Evolutionary conservation across 2,888 invertebrate species (phyloP), one percentile per base, ranked within the genome.

Genomic region (Thumatha senex): DNA sequence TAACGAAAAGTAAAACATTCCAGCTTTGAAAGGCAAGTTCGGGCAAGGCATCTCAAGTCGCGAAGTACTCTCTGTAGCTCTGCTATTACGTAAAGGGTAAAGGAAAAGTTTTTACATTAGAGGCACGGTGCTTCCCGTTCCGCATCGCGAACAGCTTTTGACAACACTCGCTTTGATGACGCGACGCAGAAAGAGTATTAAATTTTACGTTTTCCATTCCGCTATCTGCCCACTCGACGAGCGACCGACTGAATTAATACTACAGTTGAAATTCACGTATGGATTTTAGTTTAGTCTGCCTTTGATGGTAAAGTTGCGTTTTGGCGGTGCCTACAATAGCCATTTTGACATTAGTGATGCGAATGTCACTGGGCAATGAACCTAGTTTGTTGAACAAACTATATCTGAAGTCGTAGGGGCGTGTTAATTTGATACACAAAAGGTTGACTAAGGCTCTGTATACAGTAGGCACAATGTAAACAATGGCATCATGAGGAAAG

Each of bases 61-160:
- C 70, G 72, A 70, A 72, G 72, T 78, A 74, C 70, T 70, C 70
- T 70, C 70, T 71, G 72, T 73, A 68, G 18, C 79, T 76, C 76
- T 73, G 74, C 77, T 78, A 82, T 84, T 82, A 85, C 82, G 78
- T 78, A 85, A 88, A 84, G 87, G 85, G 86, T 86, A 70, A 79
- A 81, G 88, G 78, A 82, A 86, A 90, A 89, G 82, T 89, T 91
- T 91, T 88, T 86, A 83, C 86, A 85, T 89, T 86, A 84, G 82
- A 82, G 74, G 31, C 31, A 75, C 77, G 74, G 76, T 73, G 81
- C 81, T 82, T 81, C 76, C 72, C 80, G 84, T 82, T 84, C 79
- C 84, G 82, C 82, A 76, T 76, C 79, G 84, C 74, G 77, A 79
- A 76, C 81, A 76, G 85, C 87, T 89, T 89, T 89, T 86, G 86